These are phyloP conservation scores for Phylloscopus collybita DNA, from an alignment of 2,797 vertebrate species.

Conservation along the genomic window DNA sequence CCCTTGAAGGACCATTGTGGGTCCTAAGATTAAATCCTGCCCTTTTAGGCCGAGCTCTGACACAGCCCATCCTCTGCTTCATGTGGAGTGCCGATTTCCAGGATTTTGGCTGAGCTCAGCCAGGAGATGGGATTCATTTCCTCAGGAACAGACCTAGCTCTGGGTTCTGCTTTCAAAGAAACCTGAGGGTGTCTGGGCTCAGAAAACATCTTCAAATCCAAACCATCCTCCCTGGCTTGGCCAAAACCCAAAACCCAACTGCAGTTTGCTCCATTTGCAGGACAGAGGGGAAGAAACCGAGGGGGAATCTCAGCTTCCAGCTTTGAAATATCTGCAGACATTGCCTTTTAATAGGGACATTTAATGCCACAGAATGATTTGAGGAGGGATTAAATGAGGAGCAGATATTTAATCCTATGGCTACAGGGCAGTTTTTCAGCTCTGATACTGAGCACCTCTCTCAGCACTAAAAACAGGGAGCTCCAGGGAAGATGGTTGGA, in stretches of 20 bases:
- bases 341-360: neutral
- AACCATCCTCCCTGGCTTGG: neutral
- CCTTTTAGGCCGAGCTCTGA: neutral
- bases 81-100: neutral
- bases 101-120: neutral
- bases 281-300: neutral
- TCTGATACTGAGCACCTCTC: neutral
- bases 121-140: constrained; percentile 2
- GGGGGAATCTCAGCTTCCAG: neutral
- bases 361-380: neutral
- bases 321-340: neutral
- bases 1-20: neutral
- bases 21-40: neutral
- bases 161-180: constrained; percentile 13
- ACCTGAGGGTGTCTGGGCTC: neutral
- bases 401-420: neutral
- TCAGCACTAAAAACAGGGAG: neutral
- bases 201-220: neutral
- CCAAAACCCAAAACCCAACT: neutral
- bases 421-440: neutral
- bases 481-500: neutral
- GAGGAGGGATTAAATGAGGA: neutral
- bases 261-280: neutral
- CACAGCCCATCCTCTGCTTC: neutral
- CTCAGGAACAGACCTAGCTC: neutral